A percentile compares a stretch with the other conserved stretches of the same genome.
Evolutionary conservation across 2,113 vertebrate genomes (phyloP).

Genomic region (Chaetorhynchus papuensis): DNA sequence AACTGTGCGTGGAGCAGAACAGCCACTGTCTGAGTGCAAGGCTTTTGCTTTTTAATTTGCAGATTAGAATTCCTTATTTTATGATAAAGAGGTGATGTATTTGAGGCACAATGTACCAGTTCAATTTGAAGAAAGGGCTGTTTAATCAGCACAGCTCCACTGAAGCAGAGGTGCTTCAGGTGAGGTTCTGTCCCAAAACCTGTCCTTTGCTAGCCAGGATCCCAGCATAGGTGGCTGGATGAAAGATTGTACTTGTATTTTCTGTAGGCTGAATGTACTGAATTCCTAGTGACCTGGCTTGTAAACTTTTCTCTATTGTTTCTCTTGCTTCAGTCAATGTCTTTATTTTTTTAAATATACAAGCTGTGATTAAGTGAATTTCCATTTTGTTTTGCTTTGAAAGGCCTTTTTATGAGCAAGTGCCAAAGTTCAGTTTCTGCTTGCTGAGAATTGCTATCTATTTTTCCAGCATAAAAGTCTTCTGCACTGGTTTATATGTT

Average conservation of each 20-base stretch:
- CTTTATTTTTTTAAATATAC: background rate
- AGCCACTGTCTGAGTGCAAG: background rate
- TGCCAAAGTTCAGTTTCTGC: conserved; percentile 75
- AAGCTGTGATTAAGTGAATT: conserved; percentile 27
- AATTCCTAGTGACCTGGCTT: conserved; percentile 7
- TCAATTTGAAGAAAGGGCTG: background rate
- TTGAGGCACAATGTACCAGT: background rate
- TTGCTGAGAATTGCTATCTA: conserved; percentile 34
- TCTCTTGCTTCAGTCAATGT: background rate
- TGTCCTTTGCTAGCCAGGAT: background rate
- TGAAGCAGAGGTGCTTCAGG: background rate
- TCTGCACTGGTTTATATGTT: conserved; percentile 40
- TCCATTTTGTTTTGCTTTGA: conserved; percentile 27
- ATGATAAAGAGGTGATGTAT: background rate
- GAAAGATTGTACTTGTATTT: background rate
- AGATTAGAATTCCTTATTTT: background rate
- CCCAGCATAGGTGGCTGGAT: background rate
- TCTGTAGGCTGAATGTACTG: conserved; percentile 25
- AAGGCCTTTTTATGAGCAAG: conserved; percentile 67
- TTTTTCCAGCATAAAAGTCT: conserved; percentile 42
- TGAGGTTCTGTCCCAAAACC: background rate
- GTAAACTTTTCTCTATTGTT: background rate
- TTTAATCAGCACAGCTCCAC: background rate
- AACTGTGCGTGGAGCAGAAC: background rate
- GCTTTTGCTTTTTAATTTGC: conserved; percentile 6